Evolutionary conservation across 2,113 vertebrate genomes (phyloP).

Genomic region (Xyliphius kryptos): DNA sequence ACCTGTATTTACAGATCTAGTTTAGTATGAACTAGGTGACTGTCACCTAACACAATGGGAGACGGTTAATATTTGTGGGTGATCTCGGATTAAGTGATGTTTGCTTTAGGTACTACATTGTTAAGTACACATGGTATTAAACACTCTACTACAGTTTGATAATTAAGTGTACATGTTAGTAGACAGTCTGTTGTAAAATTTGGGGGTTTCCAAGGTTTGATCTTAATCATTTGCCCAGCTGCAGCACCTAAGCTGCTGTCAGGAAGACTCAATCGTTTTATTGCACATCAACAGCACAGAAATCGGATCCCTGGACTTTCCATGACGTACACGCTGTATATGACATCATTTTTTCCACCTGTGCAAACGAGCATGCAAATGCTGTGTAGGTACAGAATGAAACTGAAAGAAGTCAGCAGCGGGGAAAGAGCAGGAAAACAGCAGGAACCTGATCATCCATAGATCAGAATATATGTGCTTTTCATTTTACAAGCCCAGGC

Average conservation of each 20-base stretch:
- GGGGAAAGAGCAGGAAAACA: too few relatives aligned
- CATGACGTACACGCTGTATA: conserved; percentile 61
- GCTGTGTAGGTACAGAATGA: conserved; percentile 58
- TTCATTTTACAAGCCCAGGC: too few relatives aligned
- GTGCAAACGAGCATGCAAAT: conserved; percentile 43
- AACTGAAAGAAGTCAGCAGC: conserved; percentile 53
- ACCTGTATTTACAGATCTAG: neutral
- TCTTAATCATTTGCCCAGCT: neutral
- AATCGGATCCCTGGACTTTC: conserved; percentile 61
- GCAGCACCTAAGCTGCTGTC: conserved; percentile 42
- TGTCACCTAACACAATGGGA: conserved; percentile 3
- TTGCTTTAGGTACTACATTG: conserved; percentile 17
- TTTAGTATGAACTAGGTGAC: conserved; percentile 1
- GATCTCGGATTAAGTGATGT: conserved; percentile 28
- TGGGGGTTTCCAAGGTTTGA: conserved; percentile 3
- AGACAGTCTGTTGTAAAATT: conserved; percentile 4
- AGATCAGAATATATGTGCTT: too few relatives aligned
- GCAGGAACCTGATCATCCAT: too few relatives aligned
- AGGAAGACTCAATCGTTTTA: conserved; percentile 52
- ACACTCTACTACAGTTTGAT: conserved; percentile 10
- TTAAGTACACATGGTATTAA: conserved; percentile 26
- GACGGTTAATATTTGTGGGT: conserved; percentile 22
- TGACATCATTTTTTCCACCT: conserved; percentile 58
- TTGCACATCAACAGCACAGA: conserved; percentile 61
- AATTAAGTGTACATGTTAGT: conserved; percentile 18